Evolutionary conservation across 53 echinoderm and acorn worm genomes (phyloP).

Genomic region (Apostichopus leukothele): DNA sequence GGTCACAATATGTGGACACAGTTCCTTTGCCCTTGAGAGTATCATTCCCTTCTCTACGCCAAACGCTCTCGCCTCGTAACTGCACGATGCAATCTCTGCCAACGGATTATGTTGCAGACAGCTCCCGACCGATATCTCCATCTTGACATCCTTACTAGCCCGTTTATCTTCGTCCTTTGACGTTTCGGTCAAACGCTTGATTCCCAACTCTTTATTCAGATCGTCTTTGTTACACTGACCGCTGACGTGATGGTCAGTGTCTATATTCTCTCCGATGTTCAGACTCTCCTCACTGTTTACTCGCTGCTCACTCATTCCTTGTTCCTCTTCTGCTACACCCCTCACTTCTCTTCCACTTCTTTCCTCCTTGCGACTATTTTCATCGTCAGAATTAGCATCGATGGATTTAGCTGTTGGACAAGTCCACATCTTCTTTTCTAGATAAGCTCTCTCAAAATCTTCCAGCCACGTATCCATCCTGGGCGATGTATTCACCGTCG

Average conservation of each 20-base stretch:
- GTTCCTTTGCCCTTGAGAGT: constrained; percentile 75
- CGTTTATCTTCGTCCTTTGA: not conserved
- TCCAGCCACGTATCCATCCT: constrained; percentile 56
- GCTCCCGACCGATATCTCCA: not conserved
- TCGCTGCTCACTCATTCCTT: not conserved
- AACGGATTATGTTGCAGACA: constrained; percentile 59
- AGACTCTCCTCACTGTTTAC: not conserved
- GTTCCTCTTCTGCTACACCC: not conserved
- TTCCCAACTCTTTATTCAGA: too few relatives aligned
- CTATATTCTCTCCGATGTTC: not conserved
- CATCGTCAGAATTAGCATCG: not conserved
- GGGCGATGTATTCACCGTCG: constrained; percentile 68
- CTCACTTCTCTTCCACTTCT: not conserved
- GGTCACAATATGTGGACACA: constrained; percentile 86
- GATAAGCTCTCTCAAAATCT: constrained; percentile 60
- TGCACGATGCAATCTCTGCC: constrained; percentile 95
- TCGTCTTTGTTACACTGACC: not conserved
- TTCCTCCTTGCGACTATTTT: not conserved
- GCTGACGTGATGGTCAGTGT: not conserved
- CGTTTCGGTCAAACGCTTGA: too few relatives aligned
- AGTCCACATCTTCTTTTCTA: constrained; percentile 36
- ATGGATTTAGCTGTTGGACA: not conserved
- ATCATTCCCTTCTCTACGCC: constrained; percentile 94
- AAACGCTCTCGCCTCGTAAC: constrained; percentile 83
- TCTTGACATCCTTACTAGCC: not conserved